Evolutionary conservation across 2,888 invertebrate genomes (phyloP).

Genomic region (Itoplectis maculator): DNA sequence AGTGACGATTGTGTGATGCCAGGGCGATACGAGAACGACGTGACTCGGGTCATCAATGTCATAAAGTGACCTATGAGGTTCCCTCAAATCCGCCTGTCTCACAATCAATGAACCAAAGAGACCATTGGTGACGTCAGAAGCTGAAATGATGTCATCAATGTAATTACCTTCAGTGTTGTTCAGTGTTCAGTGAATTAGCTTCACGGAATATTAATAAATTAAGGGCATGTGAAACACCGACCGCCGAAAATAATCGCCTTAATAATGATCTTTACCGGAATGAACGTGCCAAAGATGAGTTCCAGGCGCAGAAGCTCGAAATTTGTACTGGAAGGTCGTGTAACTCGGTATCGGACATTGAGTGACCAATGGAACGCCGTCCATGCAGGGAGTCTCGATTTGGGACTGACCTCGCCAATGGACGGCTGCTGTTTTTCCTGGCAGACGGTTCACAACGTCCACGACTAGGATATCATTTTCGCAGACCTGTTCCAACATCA

Average conservation of each 20-base stretch:
- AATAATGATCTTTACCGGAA: constrained; percentile 75
- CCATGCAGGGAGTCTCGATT: constrained; percentile 89
- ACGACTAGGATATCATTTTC: constrained; percentile 90
- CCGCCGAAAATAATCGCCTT: not conserved
- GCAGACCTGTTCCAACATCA: constrained; percentile 86
- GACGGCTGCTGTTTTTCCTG: constrained; percentile 88
- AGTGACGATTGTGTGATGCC: constrained; percentile 86
- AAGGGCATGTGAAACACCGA: no score
- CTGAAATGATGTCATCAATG: constrained; percentile 73
- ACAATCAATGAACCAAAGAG: constrained; percentile 90
- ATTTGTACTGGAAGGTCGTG: constrained; percentile 90
- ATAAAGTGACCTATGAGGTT: constrained; percentile 88
- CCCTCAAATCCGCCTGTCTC: constrained; percentile 87
- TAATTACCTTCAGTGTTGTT: no score
- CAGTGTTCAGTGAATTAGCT: no score
- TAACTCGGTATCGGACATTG: constrained; percentile 91
- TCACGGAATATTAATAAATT: no score
- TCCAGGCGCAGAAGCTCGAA: constrained; percentile 88
- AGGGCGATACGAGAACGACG: constrained; percentile 89
- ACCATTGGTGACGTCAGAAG: constrained; percentile 89
- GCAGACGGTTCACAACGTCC: constrained; percentile 90
- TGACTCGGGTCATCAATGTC: constrained; percentile 90
- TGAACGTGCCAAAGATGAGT: constrained; percentile 91
- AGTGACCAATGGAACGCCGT: constrained; percentile 91
- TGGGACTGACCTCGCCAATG: constrained; percentile 92